These are phyloP conservation scores for Neocloeon triangulifer DNA, from an alignment of 1,140 invertebrate species.

Conservation along the genomic window DNA sequence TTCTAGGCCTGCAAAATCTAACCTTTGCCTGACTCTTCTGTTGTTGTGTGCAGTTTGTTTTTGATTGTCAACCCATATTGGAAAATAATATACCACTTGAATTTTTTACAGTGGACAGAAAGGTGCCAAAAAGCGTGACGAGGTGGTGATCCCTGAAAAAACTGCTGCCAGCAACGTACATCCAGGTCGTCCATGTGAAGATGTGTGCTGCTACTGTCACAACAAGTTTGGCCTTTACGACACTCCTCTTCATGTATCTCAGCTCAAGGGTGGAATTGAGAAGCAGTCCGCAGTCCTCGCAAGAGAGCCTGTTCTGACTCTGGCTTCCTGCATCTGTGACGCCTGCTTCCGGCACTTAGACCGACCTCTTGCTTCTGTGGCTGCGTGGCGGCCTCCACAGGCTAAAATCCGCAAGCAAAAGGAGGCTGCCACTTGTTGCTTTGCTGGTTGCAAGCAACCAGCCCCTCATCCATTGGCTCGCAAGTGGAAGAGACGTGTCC, in stretches of 20 bases:
- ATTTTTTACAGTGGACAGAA: no score
- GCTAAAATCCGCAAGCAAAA: no score
- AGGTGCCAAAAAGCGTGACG: conserved; percentile 19
- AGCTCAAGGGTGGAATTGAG: conserved; percentile 30
- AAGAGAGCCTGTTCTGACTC: conserved; percentile 21
- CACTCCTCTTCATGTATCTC: conserved; percentile 62
- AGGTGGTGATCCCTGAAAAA: conserved; percentile 62
- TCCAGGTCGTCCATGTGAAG: conserved; percentile 48
- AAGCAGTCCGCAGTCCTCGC: not conserved
- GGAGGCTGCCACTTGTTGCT: conserved; percentile 32
- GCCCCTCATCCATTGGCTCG: conserved; percentile 43
- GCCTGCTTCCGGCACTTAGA: conserved; percentile 65
- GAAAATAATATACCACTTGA: no score
- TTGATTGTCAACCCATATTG: no score
- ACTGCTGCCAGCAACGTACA: conserved; percentile 66
- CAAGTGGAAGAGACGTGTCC: no score
- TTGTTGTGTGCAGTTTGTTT: no score
- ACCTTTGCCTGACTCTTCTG: no score
- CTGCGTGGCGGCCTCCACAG: no score
- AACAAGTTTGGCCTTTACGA: conserved; percentile 65
- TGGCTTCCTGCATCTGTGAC: conserved; percentile 62
- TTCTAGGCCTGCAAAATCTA: no score
- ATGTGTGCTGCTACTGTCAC: conserved; percentile 64
- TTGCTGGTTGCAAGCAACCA: conserved; percentile 32
- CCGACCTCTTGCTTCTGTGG: no score